Evolutionary conservation across 2,888 invertebrate genomes (phyloP).

Genomic region (Gryllus longicercus): DNA sequence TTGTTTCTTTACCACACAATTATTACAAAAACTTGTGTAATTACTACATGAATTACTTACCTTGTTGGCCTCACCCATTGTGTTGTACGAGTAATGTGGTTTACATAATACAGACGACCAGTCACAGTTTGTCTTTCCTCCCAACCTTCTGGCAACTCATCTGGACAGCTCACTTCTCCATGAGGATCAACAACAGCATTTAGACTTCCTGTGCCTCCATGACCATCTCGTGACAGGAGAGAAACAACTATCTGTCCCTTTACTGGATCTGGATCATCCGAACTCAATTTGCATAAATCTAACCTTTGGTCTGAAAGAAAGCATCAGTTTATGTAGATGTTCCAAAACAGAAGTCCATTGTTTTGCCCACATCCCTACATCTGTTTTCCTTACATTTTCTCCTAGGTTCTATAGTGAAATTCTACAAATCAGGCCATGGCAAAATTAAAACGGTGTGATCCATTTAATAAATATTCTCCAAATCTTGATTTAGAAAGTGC

Average conservation of each 20-base stretch:
- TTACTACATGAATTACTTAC: conserved; percentile 28
- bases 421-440: no score
- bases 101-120: conserved; percentile 81
- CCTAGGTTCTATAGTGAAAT: no score
- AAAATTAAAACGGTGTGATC: no score
- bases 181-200: conserved; percentile 77
- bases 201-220: conserved; percentile 60
- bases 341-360: no score
- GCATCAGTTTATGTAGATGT: no score
- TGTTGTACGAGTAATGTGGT: conserved; percentile 81
- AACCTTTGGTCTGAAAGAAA: conserved; percentile 78
- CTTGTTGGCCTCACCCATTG: conserved; percentile 74
- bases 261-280: conserved; percentile 83
- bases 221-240: conserved; percentile 84
- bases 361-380: no score
- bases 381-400: no score
- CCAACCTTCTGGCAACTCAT: conserved; percentile 77
- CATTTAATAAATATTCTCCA: no score
- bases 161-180: conserved; percentile 75
- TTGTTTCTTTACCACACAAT: no score
- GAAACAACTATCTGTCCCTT: conserved; percentile 94
- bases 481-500: no score
- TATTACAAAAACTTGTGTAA: neutral
- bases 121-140: conserved; percentile 82
- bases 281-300: conserved; percentile 82